Percentiles rank a stretch among this genome's conserved stretches.
phyloP scores from a whole-genome alignment of 92 coral and sea anemone genomes.

The Actinernus sp. region DNA sequence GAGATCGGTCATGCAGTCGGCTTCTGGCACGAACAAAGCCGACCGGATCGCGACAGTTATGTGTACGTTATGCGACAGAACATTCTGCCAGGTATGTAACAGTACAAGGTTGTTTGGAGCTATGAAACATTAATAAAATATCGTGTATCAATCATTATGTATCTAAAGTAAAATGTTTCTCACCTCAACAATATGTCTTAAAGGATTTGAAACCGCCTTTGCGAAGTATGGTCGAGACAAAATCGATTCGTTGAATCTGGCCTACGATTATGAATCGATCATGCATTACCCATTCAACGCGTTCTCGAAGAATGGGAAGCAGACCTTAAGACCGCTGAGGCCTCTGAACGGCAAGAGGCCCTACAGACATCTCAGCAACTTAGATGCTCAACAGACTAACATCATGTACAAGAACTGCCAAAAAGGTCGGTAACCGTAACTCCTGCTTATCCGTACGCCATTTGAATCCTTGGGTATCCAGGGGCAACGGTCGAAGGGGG shows the following conservation, averaged over 20 bases:
- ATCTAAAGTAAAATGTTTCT: too few species aligned
- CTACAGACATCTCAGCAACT: conserved; percentile 67
- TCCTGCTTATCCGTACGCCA: too few species aligned
- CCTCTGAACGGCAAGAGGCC: conserved; percentile 78
- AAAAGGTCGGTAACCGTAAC: conserved; percentile 1
- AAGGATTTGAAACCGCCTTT: conserved; percentile 80
- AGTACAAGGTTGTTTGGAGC: neutral
- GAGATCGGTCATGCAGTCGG: conserved; percentile 97
- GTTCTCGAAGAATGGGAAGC: conserved; percentile 76
- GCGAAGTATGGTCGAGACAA: conserved; percentile 73
- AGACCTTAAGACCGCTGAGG: conserved; percentile 70
- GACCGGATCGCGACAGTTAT: conserved; percentile 89
- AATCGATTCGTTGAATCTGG: conserved; percentile 66
- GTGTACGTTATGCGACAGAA: conserved; percentile 63
- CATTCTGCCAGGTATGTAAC: conserved; percentile 68
- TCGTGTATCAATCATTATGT: too few species aligned
- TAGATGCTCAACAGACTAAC: conserved; percentile 81
- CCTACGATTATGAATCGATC: conserved; percentile 87
- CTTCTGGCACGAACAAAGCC: conserved; percentile 96
- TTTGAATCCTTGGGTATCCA: too few species aligned
- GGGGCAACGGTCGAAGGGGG: too few species aligned
- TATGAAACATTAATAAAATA: neutral
- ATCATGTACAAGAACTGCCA: conserved; percentile 73
- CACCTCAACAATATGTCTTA: neutral
- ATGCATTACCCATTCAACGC: conserved; percentile 96